Conservation (phyloP, 2,888 invertebrate genomes). For the Mactromeris polynyma region DNA sequence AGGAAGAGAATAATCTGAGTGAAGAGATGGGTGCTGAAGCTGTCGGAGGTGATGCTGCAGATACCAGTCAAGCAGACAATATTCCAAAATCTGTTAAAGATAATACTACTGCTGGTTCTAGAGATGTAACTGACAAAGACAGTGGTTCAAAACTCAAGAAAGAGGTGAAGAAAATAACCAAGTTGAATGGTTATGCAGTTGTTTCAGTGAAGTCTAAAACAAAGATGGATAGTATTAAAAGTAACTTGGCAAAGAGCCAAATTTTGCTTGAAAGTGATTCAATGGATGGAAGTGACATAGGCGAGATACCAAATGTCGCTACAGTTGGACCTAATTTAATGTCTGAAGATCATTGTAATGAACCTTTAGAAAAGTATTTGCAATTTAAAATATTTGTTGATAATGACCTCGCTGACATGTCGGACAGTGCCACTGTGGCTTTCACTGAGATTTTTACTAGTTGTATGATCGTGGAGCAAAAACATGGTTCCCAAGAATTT, state of each 20-base stretch:
- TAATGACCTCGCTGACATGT: slow-evolving; percentile 72
- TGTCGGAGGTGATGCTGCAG: neutral
- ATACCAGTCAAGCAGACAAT: neutral
- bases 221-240: slow-evolving; percentile 83
- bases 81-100: slow-evolving; percentile 1
- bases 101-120: neutral
- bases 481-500: slow-evolving; percentile 73
- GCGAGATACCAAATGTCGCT: slow-evolving; percentile 81
- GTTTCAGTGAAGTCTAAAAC: slow-evolving; percentile 82
- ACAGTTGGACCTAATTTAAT: slow-evolving; percentile 81
- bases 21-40: slow-evolving; percentile 39
- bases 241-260: slow-evolving; percentile 80
- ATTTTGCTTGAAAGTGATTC: slow-evolving; percentile 75
- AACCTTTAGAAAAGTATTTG: slow-evolving; percentile 83
- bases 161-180: slow-evolving; percentile 45
- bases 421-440: slow-evolving; percentile 80
- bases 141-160: slow-evolving; percentile 26
- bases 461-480: slow-evolving; percentile 85
- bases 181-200: slow-evolving; percentile 83
- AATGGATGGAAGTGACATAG: slow-evolving; percentile 74
- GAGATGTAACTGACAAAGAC: slow-evolving; percentile 19
- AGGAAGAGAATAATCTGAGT: neutral
- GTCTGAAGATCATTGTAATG: slow-evolving; percentile 81
- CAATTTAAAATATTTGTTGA: slow-evolving; percentile 78
- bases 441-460: slow-evolving; percentile 86